These are phyloP conservation scores for Eptesicus fuscus DNA, from an alignment of 2,113 vertebrate species.

Conservation along the genomic window DNA sequence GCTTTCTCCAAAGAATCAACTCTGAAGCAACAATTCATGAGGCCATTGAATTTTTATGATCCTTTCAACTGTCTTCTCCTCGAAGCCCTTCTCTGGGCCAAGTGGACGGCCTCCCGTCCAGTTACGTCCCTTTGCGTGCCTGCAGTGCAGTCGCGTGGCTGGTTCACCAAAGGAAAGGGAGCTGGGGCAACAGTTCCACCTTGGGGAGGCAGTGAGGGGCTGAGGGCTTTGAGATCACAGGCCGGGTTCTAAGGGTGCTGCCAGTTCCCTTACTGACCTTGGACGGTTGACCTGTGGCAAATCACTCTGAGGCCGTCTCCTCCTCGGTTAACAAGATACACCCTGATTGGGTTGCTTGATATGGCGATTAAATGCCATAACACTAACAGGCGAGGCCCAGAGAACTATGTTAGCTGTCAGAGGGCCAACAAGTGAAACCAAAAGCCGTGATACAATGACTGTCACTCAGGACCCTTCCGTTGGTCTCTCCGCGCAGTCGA, in stretches of 20 bases:
- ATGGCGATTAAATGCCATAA: not conserved
- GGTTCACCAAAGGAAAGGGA: not conserved
- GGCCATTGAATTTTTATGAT: not conserved
- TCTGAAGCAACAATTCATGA: not conserved
- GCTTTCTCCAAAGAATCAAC: not conserved
- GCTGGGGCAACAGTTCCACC: not conserved
- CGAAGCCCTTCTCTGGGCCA: not conserved
- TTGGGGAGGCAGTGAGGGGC: not conserved
- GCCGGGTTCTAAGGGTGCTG: not conserved
- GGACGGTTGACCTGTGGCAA: not conserved
- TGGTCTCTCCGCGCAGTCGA: not conserved
- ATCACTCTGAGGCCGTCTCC: not conserved
- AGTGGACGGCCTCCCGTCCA: not conserved
- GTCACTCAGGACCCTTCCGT: not conserved
- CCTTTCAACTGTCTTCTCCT: not conserved
- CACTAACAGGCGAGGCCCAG: not conserved
- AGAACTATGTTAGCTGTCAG: not conserved
- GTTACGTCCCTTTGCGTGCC: not conserved
- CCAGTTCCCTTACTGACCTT: not conserved
- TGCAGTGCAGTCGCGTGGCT: rapidly evolving
- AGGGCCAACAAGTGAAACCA: not conserved
- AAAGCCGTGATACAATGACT: not conserved
- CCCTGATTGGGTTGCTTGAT: not conserved
- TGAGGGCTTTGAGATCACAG: not conserved
- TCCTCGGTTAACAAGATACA: not conserved